Evolutionary conservation across 1,140 invertebrate genomes (phyloP), one percentile per base, ranked within the genome.

Genomic region (Lordiphosa mommai): DNA sequence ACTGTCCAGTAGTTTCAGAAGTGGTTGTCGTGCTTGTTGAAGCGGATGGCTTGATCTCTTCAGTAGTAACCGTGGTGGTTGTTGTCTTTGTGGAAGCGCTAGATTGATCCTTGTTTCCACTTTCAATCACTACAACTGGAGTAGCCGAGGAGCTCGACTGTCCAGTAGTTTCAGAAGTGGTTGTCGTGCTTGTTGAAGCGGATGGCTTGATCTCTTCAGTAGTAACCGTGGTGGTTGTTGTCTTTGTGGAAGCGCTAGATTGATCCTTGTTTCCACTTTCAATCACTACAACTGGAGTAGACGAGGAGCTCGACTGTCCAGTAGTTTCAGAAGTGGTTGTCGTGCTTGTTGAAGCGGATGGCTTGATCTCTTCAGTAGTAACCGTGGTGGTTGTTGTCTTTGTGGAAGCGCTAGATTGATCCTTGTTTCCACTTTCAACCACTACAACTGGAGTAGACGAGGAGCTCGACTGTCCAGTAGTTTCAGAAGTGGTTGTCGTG

Each of bases 331-430:
- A 0, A 5, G 20, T 23, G 3, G 1, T 23, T 1, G n/a, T n/a
- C n/a, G n/a, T n/a, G n/a, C n/a, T n/a, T n/a, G n/a, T n/a, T n/a
- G 20, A 23, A 1, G 20, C 20, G 4, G 4, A 8, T 8, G 34
- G 4, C 5, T 32, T 0, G 34, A 5, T 23, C 0, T 33, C 23
- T 9, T 34, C 37, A 14, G 50, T 9, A 3, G 65, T 49, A 7
- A 37, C 29, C 1, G 52, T 67, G 5, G 40, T 48, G 0, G 58
- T 44, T 5, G 51, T 53, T 6, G 36, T 29, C 0, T 29, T 49
- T 12, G 46, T 49, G 4, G 29, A 10, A 2, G 55, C 23, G 5
- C 43, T 14, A 10, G 53, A 34, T 0, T 48, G 37, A 27, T 14
- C 20, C 0, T 23, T 16, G 41, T n/a, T n/a, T n/a, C n/a, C n/a